These are phyloP conservation scores for Cebidichthys violaceus DNA, from an alignment of 2,113 vertebrate species.

Conservation along the genomic window DNA sequence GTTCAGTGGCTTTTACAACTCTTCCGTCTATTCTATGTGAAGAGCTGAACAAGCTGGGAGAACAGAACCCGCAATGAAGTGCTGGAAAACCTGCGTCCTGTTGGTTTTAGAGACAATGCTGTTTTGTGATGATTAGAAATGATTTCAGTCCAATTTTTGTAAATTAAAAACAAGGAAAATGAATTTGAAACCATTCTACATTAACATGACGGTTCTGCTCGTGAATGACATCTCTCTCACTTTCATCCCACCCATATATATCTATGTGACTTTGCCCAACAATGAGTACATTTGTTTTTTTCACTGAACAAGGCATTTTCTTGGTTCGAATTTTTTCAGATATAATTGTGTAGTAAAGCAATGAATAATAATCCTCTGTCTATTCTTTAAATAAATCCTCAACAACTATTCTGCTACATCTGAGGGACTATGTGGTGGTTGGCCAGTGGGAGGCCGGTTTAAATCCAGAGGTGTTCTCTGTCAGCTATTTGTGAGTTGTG, in stretches of 20 bases:
- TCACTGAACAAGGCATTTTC: slow-evolving; percentile 88
- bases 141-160: slow-evolving; percentile 44
- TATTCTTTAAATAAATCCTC: slow-evolving; percentile 84
- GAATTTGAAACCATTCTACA: slow-evolving; percentile 60
- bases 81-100: slow-evolving; percentile 51
- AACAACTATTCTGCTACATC: slow-evolving; percentile 86
- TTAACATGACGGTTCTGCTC: slow-evolving; percentile 57
- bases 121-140: slow-evolving; percentile 41
- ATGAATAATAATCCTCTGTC: slow-evolving; percentile 85
- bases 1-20: slow-evolving; percentile 16
- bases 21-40: slow-evolving; percentile 12
- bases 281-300: slow-evolving; percentile 80
- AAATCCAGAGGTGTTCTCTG: slow-evolving; percentile 65
- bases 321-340: slow-evolving; percentile 83
- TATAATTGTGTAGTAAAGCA: slow-evolving; percentile 87
- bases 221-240: slow-evolving; percentile 72
- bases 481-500: slow-evolving; percentile 59
- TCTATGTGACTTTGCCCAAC: slow-evolving; percentile 83
- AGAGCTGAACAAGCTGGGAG: slow-evolving; percentile 34
- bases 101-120: slow-evolving; percentile 35
- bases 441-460: slow-evolving; percentile 66
- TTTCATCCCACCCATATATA: slow-evolving; percentile 73
- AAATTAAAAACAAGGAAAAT: slow-evolving; percentile 60
- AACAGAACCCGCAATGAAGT: slow-evolving; percentile 31
- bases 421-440: slow-evolving; percentile 79